Base-by-base conservation (phyloP, 2,888 invertebrate species). In the Amphipyra berbera region DNA sequence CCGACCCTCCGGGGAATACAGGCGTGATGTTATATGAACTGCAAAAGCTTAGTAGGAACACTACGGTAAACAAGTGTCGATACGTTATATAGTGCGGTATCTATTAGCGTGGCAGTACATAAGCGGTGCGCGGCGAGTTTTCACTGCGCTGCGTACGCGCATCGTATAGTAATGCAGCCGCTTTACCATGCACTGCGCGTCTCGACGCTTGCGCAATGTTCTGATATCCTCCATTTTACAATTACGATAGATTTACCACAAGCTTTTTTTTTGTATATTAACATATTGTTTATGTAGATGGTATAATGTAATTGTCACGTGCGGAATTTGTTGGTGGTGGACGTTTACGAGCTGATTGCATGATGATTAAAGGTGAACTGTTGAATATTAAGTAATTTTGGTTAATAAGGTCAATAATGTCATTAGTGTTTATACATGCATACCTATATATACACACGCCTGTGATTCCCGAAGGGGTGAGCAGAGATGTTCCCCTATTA, bases 191-290 rank as follows among this genome's bases (percentile, higher is more conserved):
- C 82, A 54, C 38, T 35, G 15, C 70, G 76, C 80, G 80, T 78
- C 38, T 6, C 27, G 52, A 14, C 52, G 56, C 81, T 84, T 84
- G 78, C 82, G 85, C 80, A 85, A 85, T 78, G 70, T 68, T 74
- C 78, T 78, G 73, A 82, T 85, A 82, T 72, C 68, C 74, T 53
- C 61, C 64, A 72, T 67, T 70, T 61, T 56, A 70, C 68, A 62
- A 73, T 66, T 68, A 78, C 67, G 49, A 77, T 64, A 68, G 70
- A 62, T 60, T 58, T 21, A 44, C 65, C 46, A 47, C 21, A 40
- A 40, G 27, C 38, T 52, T 61, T 59, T 62, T n/a, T 60, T 66
- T 59, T 48, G 38, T 50, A 15, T 45, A 69, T 61, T 70, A 47
- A 47, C 49, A 50, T 46, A n/a, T 48, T 65, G 1, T 54, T 54